Evolutionary conservation across 1,140 invertebrate species (phyloP), one percentile per base, ranked within the genome.

Genomic region (Ctenoplectra terminalis): DNA sequence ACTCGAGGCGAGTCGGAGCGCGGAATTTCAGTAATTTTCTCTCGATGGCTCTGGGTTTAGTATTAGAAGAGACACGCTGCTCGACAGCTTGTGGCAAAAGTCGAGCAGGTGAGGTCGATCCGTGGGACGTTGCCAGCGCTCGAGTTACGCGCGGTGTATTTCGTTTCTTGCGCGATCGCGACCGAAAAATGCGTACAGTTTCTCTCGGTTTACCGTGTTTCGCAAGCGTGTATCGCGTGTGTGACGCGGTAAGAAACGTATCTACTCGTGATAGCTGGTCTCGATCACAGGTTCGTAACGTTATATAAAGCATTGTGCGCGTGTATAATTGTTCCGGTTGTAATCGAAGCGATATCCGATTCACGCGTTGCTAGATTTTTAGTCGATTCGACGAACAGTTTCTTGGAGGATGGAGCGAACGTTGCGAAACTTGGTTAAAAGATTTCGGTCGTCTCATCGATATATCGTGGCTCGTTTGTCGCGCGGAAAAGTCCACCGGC

Each of bases 1-100:
- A 9, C 40, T 40, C 4, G 9, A 40, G 40, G 40, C 40, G 40
- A 40, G 9, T 40, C 40, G 9, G 40, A 5, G 40, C 23, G 54
- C 54, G 48, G 56, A 48, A 81, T 81, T 77, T 77, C 66, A 81
- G 77, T 73, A 73, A 86, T 86, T 86, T 77, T 84, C 81, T 64
- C 84, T 54, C 34, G 82, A 81, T 84, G 84, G 84, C 72, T 71
- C 54, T 76, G 52, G 54, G 70, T 83, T 52, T 48, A 63, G 46
- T 69, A 73, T 78, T 82, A 77, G 79, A 75, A 77, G 79, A 81
- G 78, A 34, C 70, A 52, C 81, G 67, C 15, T 17, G 46, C 63
- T 40, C 75, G 69, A 79, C 76, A 67, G 43, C 40, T 4, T 74
- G 70, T 70, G 61, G 63, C 71, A 66, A 75, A 75, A 83, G 76